A percentile compares a stretch with the other conserved stretches of the same genome.
Evolutionary conservation across 2,113 vertebrate genomes (phyloP).

Genomic region (Athene noctua): DNA sequence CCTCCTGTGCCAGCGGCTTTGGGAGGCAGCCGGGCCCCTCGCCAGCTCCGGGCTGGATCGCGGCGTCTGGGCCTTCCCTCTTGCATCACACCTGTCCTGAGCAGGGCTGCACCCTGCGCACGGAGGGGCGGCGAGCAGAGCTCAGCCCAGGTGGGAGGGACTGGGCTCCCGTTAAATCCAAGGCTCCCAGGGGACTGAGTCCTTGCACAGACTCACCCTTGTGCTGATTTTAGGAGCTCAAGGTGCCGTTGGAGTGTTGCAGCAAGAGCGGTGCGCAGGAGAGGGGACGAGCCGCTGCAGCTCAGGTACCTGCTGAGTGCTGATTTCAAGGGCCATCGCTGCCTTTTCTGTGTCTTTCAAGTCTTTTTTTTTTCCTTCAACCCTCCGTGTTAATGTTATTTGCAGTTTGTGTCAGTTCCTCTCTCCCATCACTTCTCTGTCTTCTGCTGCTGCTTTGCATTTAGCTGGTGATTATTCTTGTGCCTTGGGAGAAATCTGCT

Average conservation of each 20-base stretch:
- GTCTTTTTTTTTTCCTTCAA: background rate
- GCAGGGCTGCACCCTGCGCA: background rate
- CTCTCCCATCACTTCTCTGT: background rate
- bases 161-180: conserved; percentile 19
- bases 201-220: background rate
- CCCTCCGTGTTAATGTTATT: background rate
- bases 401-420: background rate
- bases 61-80: background rate
- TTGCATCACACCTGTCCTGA: background rate
- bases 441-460: background rate
- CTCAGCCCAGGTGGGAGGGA: conserved; percentile 65
- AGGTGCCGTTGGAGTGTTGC: background rate
- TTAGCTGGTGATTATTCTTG: background rate
- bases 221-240: background rate
- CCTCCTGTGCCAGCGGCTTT: fast-evolving
- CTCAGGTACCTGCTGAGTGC: conserved; percentile 1
- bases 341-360: background rate
- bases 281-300: background rate
- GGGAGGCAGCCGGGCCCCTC: background rate
- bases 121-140: background rate
- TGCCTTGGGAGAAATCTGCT: background rate
- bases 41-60: background rate
- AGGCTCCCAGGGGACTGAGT: background rate
- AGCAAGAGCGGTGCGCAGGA: background rate
- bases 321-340: fast-evolving